A percentile compares a stretch with the other conserved stretches of the same genome.
Conservation (phyloP, 2,888 invertebrate species). For the Clanis bilineata region DNA sequence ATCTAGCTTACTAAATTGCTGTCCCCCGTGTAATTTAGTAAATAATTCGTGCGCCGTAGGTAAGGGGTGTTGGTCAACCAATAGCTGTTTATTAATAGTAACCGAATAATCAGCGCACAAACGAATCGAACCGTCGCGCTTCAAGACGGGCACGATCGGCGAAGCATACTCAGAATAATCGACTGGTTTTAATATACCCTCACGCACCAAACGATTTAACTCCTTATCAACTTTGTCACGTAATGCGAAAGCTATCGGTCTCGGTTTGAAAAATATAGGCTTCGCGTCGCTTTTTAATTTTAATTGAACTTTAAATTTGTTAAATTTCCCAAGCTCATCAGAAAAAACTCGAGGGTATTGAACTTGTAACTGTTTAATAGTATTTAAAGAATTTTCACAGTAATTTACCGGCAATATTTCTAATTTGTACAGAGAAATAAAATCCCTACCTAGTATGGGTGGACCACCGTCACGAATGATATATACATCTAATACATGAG, state of each 20-base stretch:
- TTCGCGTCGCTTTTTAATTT: neutral
- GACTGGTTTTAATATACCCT: too few species aligned
- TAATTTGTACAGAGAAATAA: conserved; percentile 15
- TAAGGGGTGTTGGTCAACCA: conserved; percentile 24
- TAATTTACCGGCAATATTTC: neutral
- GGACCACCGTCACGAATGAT: conserved; percentile 19
- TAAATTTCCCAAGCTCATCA: neutral
- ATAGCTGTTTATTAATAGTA: conserved; percentile 20
- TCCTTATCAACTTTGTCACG: neutral
- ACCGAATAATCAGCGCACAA: neutral
- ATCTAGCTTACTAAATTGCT: conserved; percentile 22
- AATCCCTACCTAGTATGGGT: conserved; percentile 18
- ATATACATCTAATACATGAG: neutral
- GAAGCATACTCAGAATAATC: too few species aligned
- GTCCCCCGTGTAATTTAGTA: conserved; percentile 19
- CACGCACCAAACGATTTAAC: neutral
- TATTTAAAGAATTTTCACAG: neutral
- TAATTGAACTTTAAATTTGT: neutral
- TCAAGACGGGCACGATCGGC: too few species aligned
- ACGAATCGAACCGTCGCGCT: neutral
- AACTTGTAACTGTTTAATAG: neutral
- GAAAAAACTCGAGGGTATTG: neutral
- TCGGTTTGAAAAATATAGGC: neutral
- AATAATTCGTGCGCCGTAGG: conserved; percentile 22
- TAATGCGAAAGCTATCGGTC: neutral